Conservation (phyloP, 2,888 invertebrate genomes). For the Philaethria dido region DNA sequence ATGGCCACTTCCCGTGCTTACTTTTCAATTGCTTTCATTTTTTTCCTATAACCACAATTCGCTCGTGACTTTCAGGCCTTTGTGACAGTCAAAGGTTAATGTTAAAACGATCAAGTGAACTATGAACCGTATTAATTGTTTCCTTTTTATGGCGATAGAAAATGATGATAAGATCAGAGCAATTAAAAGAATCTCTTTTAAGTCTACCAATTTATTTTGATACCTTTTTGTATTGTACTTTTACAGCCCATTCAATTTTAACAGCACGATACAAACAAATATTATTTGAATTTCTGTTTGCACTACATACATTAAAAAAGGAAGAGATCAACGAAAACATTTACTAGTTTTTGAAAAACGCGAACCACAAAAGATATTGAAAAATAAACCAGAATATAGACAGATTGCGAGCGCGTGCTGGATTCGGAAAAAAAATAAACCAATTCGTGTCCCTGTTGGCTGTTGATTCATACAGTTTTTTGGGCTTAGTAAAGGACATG, state of each 20-base stretch:
- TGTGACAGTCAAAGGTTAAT: constrained; percentile 55
- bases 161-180: constrained; percentile 6
- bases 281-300: neutral
- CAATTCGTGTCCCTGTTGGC: constrained; percentile 55
- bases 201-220: constrained; percentile 12
- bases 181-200: constrained; percentile 20
- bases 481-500: constrained; percentile 41
- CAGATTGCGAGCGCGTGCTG: constrained; percentile 38
- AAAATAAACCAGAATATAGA: constrained; percentile 40
- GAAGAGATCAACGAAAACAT: constrained; percentile 5
- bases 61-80: constrained; percentile 54
- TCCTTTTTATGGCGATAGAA: constrained; percentile 50
- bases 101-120: constrained; percentile 59
- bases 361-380: constrained; percentile 37
- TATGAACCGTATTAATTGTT: constrained; percentile 67
- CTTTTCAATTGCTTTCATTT: constrained; percentile 48
- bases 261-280: neutral
- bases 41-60: constrained; percentile 55
- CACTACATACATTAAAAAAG: neutral
- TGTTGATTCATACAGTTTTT: constrained; percentile 58
- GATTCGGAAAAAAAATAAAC: constrained; percentile 49
- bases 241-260: neutral
- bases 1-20: constrained; percentile 46
- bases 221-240: neutral
- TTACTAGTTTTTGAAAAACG: constrained; percentile 36